These are phyloP conservation scores for Melinopterus prodromus DNA, from an alignment of 2,888 invertebrate species.

Conservation along the genomic window DNA sequence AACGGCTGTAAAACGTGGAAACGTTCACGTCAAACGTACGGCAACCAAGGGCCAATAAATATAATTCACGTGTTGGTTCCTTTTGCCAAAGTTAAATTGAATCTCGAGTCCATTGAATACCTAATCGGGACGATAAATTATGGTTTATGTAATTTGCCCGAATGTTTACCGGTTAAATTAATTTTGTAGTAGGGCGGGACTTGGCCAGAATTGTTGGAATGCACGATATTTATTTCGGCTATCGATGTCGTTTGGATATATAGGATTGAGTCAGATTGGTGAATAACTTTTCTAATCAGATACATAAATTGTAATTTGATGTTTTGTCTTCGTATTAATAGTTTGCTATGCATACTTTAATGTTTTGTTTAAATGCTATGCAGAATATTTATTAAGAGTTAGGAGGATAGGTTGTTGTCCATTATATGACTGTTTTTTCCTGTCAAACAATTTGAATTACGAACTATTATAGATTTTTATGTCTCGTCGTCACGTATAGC, in stretches of 20 bases:
- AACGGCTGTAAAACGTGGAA: constrained; percentile 5
- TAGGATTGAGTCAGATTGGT: neutral
- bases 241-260: neutral
- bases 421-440: too few species aligned
- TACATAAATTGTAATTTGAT: too few species aligned
- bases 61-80: neutral
- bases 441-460: too few species aligned
- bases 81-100: constrained; percentile 8
- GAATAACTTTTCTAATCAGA: too few species aligned
- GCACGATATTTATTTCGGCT: neutral
- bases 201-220: neutral
- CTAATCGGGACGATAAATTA: constrained; percentile 35
- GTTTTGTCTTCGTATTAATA: too few species aligned
- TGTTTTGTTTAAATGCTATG: too few species aligned
- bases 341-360: too few species aligned
- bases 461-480: too few species aligned
- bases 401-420: too few species aligned
- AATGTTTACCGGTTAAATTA: neutral
- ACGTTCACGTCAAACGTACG: constrained; percentile 9
- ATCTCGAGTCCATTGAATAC: constrained; percentile 29
- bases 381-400: too few species aligned
- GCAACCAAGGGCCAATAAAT: constrained; percentile 11
- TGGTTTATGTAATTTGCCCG: neutral
- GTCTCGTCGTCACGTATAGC: too few species aligned
- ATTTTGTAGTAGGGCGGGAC: neutral